Percentiles rank a stretch among this genome's conserved stretches.
Conservation (phyloP, 2,797 vertebrate species). For the Liasis olivaceus region DNA sequence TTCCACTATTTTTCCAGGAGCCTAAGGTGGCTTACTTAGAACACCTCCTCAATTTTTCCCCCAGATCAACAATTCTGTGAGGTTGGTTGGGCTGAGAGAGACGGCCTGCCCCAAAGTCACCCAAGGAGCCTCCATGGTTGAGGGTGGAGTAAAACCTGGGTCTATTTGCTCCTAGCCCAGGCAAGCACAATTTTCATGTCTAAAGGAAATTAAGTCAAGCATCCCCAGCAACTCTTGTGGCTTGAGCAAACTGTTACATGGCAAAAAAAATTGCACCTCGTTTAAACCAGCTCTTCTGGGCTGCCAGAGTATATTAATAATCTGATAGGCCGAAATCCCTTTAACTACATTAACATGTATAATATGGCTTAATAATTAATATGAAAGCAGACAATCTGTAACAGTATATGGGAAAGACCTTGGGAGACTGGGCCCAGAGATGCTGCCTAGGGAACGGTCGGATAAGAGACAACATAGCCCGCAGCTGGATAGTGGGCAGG, state of each 20-base stretch:
- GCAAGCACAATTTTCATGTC: neutral
- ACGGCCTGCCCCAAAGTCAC: neutral
- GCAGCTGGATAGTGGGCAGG: no score
- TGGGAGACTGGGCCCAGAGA: no score
- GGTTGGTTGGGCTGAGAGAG: neutral
- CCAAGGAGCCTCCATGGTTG: neutral
- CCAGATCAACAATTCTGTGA: neutral
- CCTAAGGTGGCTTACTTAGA: neutral
- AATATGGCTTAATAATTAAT: neutral
- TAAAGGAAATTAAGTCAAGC: neutral
- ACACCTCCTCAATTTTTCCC: neutral
- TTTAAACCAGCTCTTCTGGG: neutral
- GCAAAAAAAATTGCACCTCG: neutral
- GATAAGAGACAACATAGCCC: no score
- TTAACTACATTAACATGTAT: neutral
- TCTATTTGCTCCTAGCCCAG: neutral
- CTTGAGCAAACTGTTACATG: neutral
- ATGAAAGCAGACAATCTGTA: neutral
- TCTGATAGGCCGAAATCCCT: neutral
- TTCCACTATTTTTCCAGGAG: neutral
- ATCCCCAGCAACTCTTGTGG: neutral
- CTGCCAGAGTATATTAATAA: neutral
- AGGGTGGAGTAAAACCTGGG: neutral
- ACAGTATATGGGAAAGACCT: no score
- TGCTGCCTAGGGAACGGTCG: no score